Base-by-base conservation (phyloP, 2,888 invertebrate species). In the Oxytorus armatus region DNA sequence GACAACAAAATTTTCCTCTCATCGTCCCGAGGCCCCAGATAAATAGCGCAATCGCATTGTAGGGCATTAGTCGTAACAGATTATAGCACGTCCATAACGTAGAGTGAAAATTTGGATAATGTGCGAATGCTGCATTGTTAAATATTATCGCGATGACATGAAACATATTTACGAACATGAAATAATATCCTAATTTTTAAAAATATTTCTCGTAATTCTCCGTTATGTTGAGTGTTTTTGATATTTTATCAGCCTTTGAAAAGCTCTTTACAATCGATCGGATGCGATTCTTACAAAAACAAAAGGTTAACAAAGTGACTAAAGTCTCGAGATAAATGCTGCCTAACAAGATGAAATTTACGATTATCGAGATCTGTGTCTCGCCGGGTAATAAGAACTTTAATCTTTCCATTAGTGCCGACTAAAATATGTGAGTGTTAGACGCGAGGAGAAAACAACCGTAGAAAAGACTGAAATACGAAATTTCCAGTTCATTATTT, bases 401-500 rank as follows among this genome's bases (percentile, higher is more conserved):
- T 4, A 47, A 16, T 66, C 65, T 23, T 25, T 76, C 59, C 0
- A 14, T 21, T 10, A 36, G 39, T 18, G 42, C 18, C 0, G 4
- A 3, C 25, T 66, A 75, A 55, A 25, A 57, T 39, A 59, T 5
- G 33, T 53, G 59, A 11, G 44, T 42, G 18, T 36, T 39, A 18
- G 25, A 1, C 0, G 10, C 11, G n/a, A 25, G 25, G 10, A 76
- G 49, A 2, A 53, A 39, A 76, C 36, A 76, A 36, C 42, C 33
- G 59, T 79, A 72, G n/a, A 66, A 29, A 5, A 76, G 0, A 39
- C 70, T 53, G 21, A 66, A 42, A 11, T 70, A 66, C 3, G 79
- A 79, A 44, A 72, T 66, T 4, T 66, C 25, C 8, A 72, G 42
- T 33, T 44, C 16, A 14, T 79, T 66, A 7, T 44, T 61, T 18